These are phyloP conservation scores for Azorinus chamasolen DNA, from an alignment of 2,888 invertebrate species.

Conservation along the genomic window DNA sequence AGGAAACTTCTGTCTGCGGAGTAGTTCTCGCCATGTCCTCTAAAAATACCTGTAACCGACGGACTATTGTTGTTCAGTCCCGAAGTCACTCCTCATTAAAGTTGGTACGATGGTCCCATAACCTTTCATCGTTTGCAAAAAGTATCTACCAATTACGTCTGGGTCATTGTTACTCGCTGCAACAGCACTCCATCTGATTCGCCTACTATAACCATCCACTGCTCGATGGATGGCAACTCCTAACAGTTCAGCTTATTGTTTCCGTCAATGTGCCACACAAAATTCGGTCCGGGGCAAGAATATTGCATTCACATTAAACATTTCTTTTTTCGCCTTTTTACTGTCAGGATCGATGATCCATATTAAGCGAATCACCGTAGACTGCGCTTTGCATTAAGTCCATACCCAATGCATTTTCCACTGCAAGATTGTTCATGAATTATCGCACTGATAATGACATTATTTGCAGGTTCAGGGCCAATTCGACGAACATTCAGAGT, in stretches of 20 bases:
- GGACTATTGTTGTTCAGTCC: conserved; percentile 13
- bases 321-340: conserved; percentile 11
- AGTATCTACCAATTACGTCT: conserved; percentile 24
- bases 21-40: background rate
- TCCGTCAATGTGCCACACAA: conserved; percentile 33
- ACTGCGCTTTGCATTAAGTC: conserved; percentile 16
- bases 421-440: conserved; percentile 8
- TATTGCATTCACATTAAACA: conserved; percentile 14
- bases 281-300: conserved; percentile 16
- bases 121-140: conserved; percentile 3
- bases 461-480: conserved; percentile 5
- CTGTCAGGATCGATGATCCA: conserved; percentile 8
- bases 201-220: conserved; percentile 29
- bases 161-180: conserved; percentile 24
- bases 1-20: conserved; percentile 13
- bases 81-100: conserved; percentile 15
- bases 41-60: conserved; percentile 24
- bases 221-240: conserved; percentile 24
- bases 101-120: background rate
- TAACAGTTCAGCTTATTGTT: conserved; percentile 28
- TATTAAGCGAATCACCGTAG: conserved; percentile 13
- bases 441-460: background rate
- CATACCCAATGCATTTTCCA: conserved; percentile 16
- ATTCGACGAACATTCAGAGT: conserved; percentile 4
- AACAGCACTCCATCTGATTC: conserved; percentile 27